Percentiles rank a stretch among this genome's conserved stretches.
Evolutionary conservation across 2,797 vertebrate species (phyloP).

Genomic region (Crax fasciolata): DNA sequence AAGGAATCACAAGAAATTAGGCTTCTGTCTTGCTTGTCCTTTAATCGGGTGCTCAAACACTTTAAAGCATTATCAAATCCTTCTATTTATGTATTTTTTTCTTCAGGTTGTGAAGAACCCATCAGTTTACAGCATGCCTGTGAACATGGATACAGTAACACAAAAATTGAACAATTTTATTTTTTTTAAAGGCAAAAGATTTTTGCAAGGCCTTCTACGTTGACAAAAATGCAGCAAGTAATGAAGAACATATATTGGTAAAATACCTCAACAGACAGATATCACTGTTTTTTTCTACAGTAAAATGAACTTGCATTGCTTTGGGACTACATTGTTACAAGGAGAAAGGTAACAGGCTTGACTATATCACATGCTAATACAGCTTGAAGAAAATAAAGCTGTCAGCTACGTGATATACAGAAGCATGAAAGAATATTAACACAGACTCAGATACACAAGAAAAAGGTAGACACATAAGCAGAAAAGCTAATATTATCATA

Average conservation of each 20-base stretch:
- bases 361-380: neutral
- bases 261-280: neutral
- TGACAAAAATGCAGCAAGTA: neutral
- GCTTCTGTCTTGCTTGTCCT: neutral
- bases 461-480: neutral
- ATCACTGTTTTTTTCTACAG: conserved; percentile 1
- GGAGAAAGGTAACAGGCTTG: neutral
- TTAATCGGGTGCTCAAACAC: neutral
- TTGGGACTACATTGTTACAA: neutral
- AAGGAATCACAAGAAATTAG: neutral
- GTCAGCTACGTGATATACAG: neutral
- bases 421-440: conserved; percentile 8
- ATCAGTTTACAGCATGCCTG: neutral
- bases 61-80: conserved; percentile 13
- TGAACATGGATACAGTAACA: neutral
- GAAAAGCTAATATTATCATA: neutral
- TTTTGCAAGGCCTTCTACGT: neutral
- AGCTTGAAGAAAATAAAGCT: conserved; percentile 15
- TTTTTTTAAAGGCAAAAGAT: neutral
- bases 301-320: neutral
- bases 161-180: neutral
- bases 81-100: neutral
- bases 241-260: neutral
- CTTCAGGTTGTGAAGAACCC: neutral
- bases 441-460: neutral